A percentile compares a stretch with the other conserved stretches of the same genome.
Conservation (phyloP, 2,797 vertebrate genomes). For the Yasuhikotakia modesta region DNA sequence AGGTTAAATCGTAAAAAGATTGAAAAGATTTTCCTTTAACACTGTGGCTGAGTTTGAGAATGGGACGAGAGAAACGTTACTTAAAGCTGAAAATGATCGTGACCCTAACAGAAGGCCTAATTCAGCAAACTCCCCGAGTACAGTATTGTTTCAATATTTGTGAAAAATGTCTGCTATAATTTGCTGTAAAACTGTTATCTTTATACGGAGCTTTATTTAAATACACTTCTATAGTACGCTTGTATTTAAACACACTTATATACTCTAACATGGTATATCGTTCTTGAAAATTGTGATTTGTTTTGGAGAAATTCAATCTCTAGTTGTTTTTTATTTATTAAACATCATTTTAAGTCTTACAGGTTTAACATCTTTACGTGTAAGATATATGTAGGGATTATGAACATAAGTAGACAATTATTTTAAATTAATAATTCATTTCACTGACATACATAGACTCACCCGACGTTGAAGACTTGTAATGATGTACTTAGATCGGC, state of each 20-base stretch:
- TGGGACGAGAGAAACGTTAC: conserved; percentile 20
- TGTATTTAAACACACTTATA: not conserved
- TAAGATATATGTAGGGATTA: not conserved
- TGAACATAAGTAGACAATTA: not conserved
- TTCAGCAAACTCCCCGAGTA: conserved; percentile 20
- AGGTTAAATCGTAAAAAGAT: conserved; percentile 45
- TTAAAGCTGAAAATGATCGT: conserved; percentile 23
- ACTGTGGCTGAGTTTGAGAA: conserved; percentile 26
- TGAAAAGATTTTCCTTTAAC: conserved; percentile 40
- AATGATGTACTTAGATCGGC: not conserved
- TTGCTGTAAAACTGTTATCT: not conserved
- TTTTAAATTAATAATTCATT: not conserved
- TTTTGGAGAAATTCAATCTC: not conserved
- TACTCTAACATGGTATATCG: not conserved
- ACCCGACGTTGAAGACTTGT: not conserved
- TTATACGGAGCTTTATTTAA: not conserved
- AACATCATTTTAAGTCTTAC: not conserved
- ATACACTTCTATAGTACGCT: too few relatives aligned
- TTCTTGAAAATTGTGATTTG: not conserved
- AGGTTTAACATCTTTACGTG: not conserved
- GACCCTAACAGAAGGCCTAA: conserved; percentile 22
- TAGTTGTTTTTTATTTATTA: not conserved
- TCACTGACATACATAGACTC: not conserved
- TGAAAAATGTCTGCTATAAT: not conserved
- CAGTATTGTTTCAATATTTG: conserved; percentile 10